Evolutionary conservation across 2,797 vertebrate genomes (phyloP), one percentile per base, ranked within the genome.

Genomic region (Merluccius polli): DNA sequence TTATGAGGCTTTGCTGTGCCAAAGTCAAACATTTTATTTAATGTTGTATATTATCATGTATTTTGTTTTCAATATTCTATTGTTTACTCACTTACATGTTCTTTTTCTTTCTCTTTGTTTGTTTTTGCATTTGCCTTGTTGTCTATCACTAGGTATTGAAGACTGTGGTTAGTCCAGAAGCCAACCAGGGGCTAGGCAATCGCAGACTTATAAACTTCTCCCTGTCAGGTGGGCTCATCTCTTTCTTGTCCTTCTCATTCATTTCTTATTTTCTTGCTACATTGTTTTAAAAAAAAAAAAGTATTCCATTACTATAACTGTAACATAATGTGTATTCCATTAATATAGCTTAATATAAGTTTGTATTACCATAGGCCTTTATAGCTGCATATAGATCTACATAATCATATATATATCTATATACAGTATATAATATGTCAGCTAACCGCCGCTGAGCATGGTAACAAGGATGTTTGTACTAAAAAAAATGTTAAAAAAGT

Each of bases 161-260:
- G 93, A 96, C 93, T 24, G 92, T 96, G 85, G 94, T 94, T 77
- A 94, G 89, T 84, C 95, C 96, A 77, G 96, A 98, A 76, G 94
- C 93, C 41, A 89, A 89, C 80, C 95, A 94, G 77, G 94, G 92
- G 67, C 93, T 95, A 85, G 95, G 96, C 85, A 97, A 91, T 87
- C 95, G 97, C 78, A 95, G 97, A 65, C 91, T 98, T 82, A 96
- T 99, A 90, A 99, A 96, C 89, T 99, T 99, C 86, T 96, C 95
- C 15, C 88, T 99, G 82, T 98, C 97, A 91, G 96, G 98, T 98
- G 92, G 77, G 91, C 77, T 32, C 3, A 5, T 35, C n/a, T 5
- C 27, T 4, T 2, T 24, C 27, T 71, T 8, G 24, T 71, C 29
- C 16, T 32, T 21, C 27, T 67, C 27, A n/a, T 41, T 69, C 29